These are phyloP conservation scores for Trachythela sp. DNA, from an alignment of 64 coral and sea anemone genomes.

Conservation along the genomic window DNA sequence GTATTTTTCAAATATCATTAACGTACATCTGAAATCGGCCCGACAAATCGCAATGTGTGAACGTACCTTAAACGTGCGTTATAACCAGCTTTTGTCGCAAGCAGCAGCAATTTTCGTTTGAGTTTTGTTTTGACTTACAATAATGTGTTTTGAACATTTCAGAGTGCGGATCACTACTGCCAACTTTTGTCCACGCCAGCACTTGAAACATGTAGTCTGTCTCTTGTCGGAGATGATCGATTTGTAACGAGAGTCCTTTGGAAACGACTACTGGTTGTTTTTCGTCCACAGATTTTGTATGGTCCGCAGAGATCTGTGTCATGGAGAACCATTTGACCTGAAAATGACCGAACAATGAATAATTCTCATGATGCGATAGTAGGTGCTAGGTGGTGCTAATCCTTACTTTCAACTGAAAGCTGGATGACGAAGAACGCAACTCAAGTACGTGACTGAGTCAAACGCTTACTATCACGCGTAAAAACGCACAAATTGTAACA, in stretches of 20 bases:
- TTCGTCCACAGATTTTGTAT: background rate
- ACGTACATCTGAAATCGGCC: too few species aligned
- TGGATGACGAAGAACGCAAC: too few species aligned
- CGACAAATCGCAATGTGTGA: background rate
- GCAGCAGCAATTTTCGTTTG: background rate
- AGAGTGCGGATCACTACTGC: background rate
- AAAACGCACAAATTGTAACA: too few species aligned
- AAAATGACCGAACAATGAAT: background rate
- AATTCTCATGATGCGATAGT: background rate
- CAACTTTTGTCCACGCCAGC: background rate
- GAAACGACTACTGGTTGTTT: background rate
- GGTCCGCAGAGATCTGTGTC: too few species aligned
- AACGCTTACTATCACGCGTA: too few species aligned
- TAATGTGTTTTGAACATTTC: background rate
- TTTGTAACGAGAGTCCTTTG: background rate
- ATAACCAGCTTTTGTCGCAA: background rate
- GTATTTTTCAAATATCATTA: too few species aligned
- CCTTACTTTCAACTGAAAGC: background rate
- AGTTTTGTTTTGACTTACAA: background rate
- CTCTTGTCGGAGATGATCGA: background rate
- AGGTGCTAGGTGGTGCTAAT: background rate
- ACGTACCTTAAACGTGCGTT: background rate
- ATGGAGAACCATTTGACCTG: background rate
- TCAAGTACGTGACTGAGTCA: too few species aligned
- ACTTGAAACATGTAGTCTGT: background rate